phyloP scores from a whole-genome alignment of 2,888 invertebrate genomes.

The Hofmannophila pseudospretella region DNA sequence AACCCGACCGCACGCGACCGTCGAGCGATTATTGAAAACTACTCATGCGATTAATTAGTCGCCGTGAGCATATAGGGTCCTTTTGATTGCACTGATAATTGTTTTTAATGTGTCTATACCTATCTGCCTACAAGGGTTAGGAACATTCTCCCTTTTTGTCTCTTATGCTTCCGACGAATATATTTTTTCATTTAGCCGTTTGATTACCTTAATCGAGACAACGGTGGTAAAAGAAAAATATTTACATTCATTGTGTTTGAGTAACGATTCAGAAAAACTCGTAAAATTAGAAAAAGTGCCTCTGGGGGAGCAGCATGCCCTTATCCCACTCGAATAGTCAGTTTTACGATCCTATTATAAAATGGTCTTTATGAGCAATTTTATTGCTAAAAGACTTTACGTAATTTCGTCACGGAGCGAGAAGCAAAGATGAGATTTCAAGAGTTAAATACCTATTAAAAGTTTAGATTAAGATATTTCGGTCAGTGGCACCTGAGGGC shows the following conservation, averaged over 20 bases:
- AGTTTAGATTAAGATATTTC: constrained; percentile 56
- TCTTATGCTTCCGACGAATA: neutral
- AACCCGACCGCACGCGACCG: constrained; percentile 45
- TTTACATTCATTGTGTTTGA: constrained; percentile 39
- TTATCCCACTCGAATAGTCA: constrained; percentile 46
- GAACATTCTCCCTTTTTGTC: neutral
- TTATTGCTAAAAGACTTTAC: constrained; percentile 74
- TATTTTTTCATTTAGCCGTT: constrained; percentile 1
- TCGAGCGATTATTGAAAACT: constrained; percentile 53
- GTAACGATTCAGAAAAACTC: constrained; percentile 53
- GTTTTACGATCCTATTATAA: constrained; percentile 75
- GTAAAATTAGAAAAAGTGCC: constrained; percentile 67
- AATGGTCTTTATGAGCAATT: constrained; percentile 72
- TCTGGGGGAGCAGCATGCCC: constrained; percentile 27
- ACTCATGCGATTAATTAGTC: constrained; percentile 68
- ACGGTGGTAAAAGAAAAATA: constrained; percentile 40
- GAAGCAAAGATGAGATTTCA: constrained; percentile 62
- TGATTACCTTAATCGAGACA: constrained; percentile 5
- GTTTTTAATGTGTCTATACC: constrained; percentile 32
- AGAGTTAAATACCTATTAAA: constrained; percentile 61
- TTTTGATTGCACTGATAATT: constrained; percentile 61
- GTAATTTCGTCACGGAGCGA: constrained; percentile 71
- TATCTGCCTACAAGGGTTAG: constrained; percentile 1
- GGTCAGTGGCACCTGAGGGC: constrained; percentile 39
- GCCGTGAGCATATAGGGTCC: constrained; percentile 46